Base-by-base conservation (phyloP, 2,113 vertebrate species). In the Campylomormyrus numenius region DNA sequence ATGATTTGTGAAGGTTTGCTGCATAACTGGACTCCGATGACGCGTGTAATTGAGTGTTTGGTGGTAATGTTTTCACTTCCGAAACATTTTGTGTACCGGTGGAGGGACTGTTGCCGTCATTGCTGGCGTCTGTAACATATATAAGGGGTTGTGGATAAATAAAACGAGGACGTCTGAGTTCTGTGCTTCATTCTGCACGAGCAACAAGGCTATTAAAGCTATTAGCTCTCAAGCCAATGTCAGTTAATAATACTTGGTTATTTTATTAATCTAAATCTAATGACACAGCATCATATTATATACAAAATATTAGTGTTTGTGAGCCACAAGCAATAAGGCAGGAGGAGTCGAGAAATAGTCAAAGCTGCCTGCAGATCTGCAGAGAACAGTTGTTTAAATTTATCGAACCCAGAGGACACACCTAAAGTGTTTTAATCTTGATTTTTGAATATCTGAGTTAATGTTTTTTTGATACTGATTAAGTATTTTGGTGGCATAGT, bases 71-170 rank as follows among this genome's bases (percentile, higher is more conserved):
- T 94, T 95, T 98, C 97, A 99, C 95, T 99, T 98, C 97, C 98
- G 97, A 94, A 97, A 98, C 93, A 95, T 96, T 97, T 98, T 98
- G 98, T 97, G 98, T 94, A 96, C 97, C 94, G 96, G 96, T 53
- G 96, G 95, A 89, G 96, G 97, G 91, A 95, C 94, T 95, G 97
- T 93, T 93, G 96, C 96, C 93, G 97, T 97, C 96, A 96, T 94
- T 94, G 97, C 94, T 94, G 97, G 95, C 94, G 97, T 97, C 98
- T 99, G 97, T 92, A 96, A 96, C 94, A 97, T 90, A 97, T 91
- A 96, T 92, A 97, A 94, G 94, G 92, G 97, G 92, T 94, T 92
- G 92, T 94, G 91, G 89, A 92, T 90, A 94, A 94, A 95, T 94
- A 88, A 91, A 92, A 94, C 91, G 93, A 91, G 89, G 84, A 91